Percentiles rank a stretch among this genome's conserved stretches.
These are phyloP conservation scores for Sebastes vulpes DNA, from an alignment of 2,797 vertebrate genomes.

Conservation along the genomic window DNA sequence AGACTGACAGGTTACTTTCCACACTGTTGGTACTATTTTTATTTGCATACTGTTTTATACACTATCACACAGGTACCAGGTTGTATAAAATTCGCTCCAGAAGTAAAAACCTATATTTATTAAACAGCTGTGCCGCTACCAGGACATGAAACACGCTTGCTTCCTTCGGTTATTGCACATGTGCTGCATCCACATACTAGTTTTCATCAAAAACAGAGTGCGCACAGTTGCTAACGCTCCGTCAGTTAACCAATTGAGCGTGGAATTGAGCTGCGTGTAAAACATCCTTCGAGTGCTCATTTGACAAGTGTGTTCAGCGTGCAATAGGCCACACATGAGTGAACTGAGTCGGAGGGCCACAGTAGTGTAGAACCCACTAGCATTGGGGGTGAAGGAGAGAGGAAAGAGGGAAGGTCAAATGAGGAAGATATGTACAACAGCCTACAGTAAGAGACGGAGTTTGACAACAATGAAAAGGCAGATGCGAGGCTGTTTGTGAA, in stretches of 20 bases:
- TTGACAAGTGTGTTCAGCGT: conserved; percentile 45
- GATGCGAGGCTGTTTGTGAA: conserved; percentile 9
- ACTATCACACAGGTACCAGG: not conserved
- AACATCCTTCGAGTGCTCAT: conserved; percentile 45
- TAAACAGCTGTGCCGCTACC: not conserved
- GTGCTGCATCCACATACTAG: not conserved
- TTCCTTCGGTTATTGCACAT: not conserved
- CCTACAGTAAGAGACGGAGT: conserved; percentile 8
- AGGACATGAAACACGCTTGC: not conserved
- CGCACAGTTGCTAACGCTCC: conserved; percentile 5
- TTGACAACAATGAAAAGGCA: conserved; percentile 27
- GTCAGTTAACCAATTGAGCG: conserved; percentile 51
- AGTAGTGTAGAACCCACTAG: not conserved
- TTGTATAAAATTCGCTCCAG: not conserved
- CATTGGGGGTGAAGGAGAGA: not conserved
- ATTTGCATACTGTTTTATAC: not conserved
- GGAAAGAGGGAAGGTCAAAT: conserved; percentile 34
- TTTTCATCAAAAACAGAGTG: conserved; percentile 6
- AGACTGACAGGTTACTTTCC: not conserved
- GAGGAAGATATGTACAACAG: not conserved
- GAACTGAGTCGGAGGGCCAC: conserved; percentile 22
- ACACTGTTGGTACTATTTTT: not conserved
- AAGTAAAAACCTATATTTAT: not conserved
- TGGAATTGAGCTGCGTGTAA: conserved; percentile 50
- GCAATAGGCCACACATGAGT: conserved; percentile 49